Conservation (phyloP, 1,140 invertebrate genomes). For the Archegozetes longisetosus region DNA sequence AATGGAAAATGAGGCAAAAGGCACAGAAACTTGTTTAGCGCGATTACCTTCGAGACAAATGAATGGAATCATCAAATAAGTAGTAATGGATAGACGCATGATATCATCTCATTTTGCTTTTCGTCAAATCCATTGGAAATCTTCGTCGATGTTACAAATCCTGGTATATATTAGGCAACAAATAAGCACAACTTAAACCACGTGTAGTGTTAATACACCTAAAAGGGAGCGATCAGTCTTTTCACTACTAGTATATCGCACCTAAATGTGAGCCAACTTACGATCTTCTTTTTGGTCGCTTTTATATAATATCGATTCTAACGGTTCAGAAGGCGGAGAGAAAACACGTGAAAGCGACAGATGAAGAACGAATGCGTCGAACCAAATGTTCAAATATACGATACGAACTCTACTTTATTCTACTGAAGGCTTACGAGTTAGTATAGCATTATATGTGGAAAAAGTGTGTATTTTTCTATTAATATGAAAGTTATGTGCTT, state of each 20-base stretch:
- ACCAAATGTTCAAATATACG: background rate
- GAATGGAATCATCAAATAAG: background rate
- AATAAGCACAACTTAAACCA: background rate
- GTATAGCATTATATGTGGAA: background rate
- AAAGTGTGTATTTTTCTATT: background rate
- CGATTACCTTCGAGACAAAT: background rate
- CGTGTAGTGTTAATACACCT: background rate
- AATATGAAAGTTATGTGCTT: background rate
- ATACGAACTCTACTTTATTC: background rate
- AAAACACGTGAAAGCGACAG: background rate
- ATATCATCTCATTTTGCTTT: background rate
- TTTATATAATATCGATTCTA: background rate
- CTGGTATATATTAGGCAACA: background rate
- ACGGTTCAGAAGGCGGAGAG: background rate
- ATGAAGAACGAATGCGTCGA: background rate
- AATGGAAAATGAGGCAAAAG: background rate
- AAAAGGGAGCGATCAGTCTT: background rate
- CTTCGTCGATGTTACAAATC: background rate
- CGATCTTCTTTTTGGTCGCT: too few species aligned
- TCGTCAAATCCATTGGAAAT: background rate
- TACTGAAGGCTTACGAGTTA: background rate
- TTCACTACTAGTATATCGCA: background rate
- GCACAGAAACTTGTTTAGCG: background rate
- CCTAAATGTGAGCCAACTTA: too few species aligned
- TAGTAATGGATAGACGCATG: background rate